Evolutionary conservation across 2,888 invertebrate genomes (phyloP), one percentile per base, ranked within the genome.

Genomic region (Eilema caniola): DNA sequence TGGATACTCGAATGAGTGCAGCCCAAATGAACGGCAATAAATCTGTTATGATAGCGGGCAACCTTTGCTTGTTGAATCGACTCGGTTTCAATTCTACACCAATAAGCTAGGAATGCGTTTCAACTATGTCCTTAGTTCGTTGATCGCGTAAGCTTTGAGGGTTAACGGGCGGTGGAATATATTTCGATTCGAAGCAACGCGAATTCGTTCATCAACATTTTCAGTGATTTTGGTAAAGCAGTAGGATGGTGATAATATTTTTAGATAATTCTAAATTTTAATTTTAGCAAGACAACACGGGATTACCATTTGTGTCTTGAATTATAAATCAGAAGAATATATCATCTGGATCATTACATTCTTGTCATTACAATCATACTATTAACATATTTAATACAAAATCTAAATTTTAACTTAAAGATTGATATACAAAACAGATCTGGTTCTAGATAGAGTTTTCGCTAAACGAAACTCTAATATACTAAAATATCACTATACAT

Each of bases 81-180:
- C 77, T 81, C 81, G 67, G 76, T 83, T 83, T 82, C 83, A 81
- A 85, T 88, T 83, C 80, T 78, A 78, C 78, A 81, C 80, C 85
- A 87, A 85, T 85, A 83, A 86, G 82, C 86, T 86, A 88, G 86
- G 89, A 90, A 90, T 89, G 88, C 82, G 84, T 84, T 86, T 87
- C 85, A 81, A 84, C 86, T 84, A 84, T 86, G 86, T 85, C 86
- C 86, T 88, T 89, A 88, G 87, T 88, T 88, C 85, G 85, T 84
- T 88, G 85, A 87, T 89, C 85, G 88, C 83, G 82, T 84, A 84
- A 86, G 86, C 81, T 84, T 77, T 56, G 72, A 61, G 8, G 66
- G 62, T 76, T 72, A 71, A 8, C 75, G 71, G 74, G 72, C 28
- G n/a, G 62, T 24, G 41, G 60, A 28, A 69, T 31, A 60, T 14